Evolutionary conservation across 2,113 vertebrate species (phyloP).

Genomic region (Butastur rufipennis): DNA sequence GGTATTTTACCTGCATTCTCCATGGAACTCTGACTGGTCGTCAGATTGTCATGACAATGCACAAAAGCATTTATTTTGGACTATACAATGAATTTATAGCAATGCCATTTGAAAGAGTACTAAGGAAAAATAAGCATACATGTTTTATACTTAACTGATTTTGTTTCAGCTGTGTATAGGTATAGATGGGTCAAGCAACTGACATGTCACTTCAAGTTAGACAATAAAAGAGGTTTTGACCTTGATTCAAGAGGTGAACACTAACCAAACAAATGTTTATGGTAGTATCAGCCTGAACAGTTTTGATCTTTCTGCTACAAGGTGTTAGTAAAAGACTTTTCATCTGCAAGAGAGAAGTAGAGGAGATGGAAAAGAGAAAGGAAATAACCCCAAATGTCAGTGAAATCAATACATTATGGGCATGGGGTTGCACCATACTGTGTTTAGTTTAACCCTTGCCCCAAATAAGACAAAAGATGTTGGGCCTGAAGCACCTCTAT

Average conservation of each 20-base stretch:
- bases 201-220: background rate
- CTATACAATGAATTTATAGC: background rate
- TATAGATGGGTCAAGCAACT: background rate
- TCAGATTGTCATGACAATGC: background rate
- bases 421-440: background rate
- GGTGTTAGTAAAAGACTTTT: background rate
- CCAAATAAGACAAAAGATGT: background rate
- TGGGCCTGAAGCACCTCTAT: background rate
- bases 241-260: background rate
- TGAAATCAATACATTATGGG: background rate
- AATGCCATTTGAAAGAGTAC: background rate
- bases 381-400: background rate
- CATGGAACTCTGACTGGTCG: background rate
- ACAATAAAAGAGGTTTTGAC: background rate
- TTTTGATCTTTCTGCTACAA: background rate
- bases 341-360: background rate
- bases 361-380: background rate
- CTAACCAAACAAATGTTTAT: background rate
- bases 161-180: background rate
- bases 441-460: background rate
- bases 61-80: background rate
- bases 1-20: background rate
- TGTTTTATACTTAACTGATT: background rate
- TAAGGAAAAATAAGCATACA: background rate
- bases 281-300: background rate